These are phyloP conservation scores for Melanerpes aurifrons DNA, from an alignment of 2,113 vertebrate genomes.

Conservation along the genomic window DNA sequence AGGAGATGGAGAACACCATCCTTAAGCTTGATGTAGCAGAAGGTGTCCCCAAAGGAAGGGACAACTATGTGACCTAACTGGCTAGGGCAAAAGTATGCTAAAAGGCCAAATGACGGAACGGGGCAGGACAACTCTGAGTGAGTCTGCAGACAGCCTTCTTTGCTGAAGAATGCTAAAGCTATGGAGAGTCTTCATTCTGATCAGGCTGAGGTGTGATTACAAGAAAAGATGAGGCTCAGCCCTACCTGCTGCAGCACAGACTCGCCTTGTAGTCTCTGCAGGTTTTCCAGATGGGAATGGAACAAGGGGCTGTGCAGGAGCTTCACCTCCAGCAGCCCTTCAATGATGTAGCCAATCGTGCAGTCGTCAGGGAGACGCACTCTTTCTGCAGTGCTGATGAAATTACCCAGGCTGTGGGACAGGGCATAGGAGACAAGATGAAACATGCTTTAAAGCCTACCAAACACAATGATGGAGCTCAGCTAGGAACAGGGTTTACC, in stretches of 20 bases:
- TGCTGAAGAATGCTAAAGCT: background rate
- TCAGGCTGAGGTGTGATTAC: background rate
- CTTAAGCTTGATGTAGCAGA: background rate
- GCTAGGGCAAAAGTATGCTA: background rate
- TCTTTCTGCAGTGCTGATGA: slow-evolving; percentile 95
- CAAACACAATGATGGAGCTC: background rate
- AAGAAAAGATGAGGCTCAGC: background rate
- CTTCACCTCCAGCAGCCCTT: slow-evolving; percentile 89
- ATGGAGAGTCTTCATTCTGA: background rate
- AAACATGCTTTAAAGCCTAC: background rate
- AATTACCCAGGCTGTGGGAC: slow-evolving; percentile 88
- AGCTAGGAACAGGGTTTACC: slow-evolving; percentile 72
- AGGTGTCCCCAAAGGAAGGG: background rate
- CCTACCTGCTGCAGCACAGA: slow-evolving; percentile 86
- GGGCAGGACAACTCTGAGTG: background rate
- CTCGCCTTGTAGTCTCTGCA: slow-evolving; percentile 83
- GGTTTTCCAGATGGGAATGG: slow-evolving; percentile 95
- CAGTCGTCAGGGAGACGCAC: slow-evolving; percentile 96
- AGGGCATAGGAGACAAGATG: background rate
- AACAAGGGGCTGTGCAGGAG: slow-evolving; percentile 87
- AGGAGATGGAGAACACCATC: background rate
- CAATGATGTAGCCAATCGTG: slow-evolving; percentile 96
- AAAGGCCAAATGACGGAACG: background rate
- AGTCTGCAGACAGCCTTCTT: background rate
- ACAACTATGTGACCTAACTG: background rate